phyloP scores from a whole-genome alignment of 30 jellyfish, hydroid and myxozoan species.

The Cassiopea andromeda region DNA sequence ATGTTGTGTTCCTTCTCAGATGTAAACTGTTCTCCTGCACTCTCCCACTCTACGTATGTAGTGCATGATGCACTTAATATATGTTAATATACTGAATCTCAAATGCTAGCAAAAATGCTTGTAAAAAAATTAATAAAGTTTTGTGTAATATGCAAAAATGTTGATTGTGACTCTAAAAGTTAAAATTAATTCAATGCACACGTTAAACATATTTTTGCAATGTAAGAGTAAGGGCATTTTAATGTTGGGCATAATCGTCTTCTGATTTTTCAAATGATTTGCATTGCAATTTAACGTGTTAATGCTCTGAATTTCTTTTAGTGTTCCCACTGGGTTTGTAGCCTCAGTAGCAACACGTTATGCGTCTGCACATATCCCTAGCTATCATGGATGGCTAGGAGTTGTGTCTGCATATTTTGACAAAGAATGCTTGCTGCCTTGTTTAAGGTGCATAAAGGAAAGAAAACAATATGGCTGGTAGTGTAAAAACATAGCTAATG shows the following conservation, averaged over 20 bases:
- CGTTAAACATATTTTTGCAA: no score
- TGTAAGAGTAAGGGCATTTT: background rate
- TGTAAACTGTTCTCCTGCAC: no score
- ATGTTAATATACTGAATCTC: background rate
- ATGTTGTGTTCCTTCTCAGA: no score
- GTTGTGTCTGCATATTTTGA: slow-evolving; percentile 7
- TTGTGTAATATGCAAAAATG: no score
- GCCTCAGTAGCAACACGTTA: slow-evolving; percentile 64
- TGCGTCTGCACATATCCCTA: slow-evolving; percentile 24
- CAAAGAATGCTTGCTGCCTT: slow-evolving; percentile 66
- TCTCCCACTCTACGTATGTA: no score
- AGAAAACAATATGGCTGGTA: slow-evolving; percentile 70
- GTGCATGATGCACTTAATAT: background rate
- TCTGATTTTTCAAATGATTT: slow-evolving; percentile 7
- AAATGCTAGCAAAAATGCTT: background rate
- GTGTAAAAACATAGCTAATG: slow-evolving; percentile 57
- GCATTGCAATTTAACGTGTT: slow-evolving; percentile 40
- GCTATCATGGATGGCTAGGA: slow-evolving; percentile 81
- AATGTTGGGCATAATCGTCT: background rate
- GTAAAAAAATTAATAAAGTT: background rate
- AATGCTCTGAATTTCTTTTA: slow-evolving; percentile 69
- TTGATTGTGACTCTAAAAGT: no score
- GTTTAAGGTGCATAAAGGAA: slow-evolving; percentile 66
- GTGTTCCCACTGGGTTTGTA: slow-evolving; percentile 70
- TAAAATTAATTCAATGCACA: no score